Percentiles rank a stretch among this genome's conserved stretches.
Evolutionary conservation across 1,140 invertebrate genomes (phyloP).

Genomic region (Pemphigus obesinymphae): DNA sequence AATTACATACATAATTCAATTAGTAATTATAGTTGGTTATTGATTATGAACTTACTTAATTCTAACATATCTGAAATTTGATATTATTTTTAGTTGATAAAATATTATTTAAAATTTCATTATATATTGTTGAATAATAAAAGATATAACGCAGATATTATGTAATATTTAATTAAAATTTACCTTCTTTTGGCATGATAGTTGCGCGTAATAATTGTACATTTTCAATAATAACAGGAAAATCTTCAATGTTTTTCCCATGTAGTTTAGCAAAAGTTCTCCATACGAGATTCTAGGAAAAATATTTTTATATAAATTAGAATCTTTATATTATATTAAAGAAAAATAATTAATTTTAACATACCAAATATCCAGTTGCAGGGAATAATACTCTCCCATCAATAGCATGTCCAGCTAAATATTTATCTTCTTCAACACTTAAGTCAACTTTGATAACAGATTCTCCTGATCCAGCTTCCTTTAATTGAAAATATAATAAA

Average conservation of each 20-base stretch:
- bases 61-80: neutral
- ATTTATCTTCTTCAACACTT: slow-evolving; percentile 69
- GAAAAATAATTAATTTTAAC: slow-evolving; percentile 22
- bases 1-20: too few relatives aligned
- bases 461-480: slow-evolving; percentile 60
- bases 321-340: neutral
- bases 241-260: slow-evolving; percentile 68
- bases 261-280: slow-evolving; percentile 81
- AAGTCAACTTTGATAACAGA: slow-evolving; percentile 73
- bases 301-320: neutral
- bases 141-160: too few relatives aligned
- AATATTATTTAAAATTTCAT: too few relatives aligned
- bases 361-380: slow-evolving; percentile 86
- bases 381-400: slow-evolving; percentile 92
- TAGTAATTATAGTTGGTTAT: neutral
- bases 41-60: neutral
- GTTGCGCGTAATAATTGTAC: slow-evolving; percentile 86
- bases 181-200: slow-evolving; percentile 76
- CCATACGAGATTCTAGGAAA: slow-evolving; percentile 75
- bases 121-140: too few relatives aligned
- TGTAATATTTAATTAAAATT: neutral
- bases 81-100: neutral
- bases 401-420: slow-evolving; percentile 82
- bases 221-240: slow-evolving; percentile 78
- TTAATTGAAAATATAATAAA: too few relatives aligned